Evolutionary conservation across 2,797 vertebrate species (phyloP).

Genomic region (Melanogrammus aeglefinus): DNA sequence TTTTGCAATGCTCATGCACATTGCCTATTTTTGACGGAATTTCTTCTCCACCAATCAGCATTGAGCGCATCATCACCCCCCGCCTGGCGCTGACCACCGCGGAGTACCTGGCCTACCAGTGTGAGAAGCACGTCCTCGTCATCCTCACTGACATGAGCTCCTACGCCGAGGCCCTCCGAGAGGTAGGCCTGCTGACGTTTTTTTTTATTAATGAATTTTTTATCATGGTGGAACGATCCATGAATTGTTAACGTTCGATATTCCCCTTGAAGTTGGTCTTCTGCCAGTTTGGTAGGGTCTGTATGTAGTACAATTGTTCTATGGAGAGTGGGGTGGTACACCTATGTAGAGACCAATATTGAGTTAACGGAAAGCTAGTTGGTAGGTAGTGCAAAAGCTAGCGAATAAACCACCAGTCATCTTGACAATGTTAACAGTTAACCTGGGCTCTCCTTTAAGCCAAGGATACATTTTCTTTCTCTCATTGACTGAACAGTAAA

Average conservation of each 20-base stretch:
- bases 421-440: no score
- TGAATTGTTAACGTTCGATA: neutral
- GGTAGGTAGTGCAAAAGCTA: neutral
- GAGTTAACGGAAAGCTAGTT: neutral
- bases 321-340: neutral
- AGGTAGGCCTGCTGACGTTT: conserved; percentile 49
- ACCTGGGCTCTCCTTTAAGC: conserved; percentile 8
- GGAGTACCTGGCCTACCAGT: conserved; percentile 79
- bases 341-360: neutral
- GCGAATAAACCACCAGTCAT: neutral
- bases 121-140: conserved; percentile 79
- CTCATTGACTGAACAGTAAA: conserved; percentile 33
- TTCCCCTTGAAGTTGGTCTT: neutral
- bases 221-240: neutral
- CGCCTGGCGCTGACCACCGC: conserved; percentile 75
- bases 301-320: neutral
- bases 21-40: neutral
- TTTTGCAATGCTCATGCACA: no score
- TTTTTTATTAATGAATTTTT: neutral
- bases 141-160: conserved; percentile 81
- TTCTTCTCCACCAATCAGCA: conserved; percentile 53
- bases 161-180: conserved; percentile 77
- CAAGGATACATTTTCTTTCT: conserved; percentile 20
- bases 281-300: neutral
- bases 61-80: conserved; percentile 78